Conservation (phyloP, 2,113 vertebrate genomes). For the Hymenochirus boettgeri region DNA sequence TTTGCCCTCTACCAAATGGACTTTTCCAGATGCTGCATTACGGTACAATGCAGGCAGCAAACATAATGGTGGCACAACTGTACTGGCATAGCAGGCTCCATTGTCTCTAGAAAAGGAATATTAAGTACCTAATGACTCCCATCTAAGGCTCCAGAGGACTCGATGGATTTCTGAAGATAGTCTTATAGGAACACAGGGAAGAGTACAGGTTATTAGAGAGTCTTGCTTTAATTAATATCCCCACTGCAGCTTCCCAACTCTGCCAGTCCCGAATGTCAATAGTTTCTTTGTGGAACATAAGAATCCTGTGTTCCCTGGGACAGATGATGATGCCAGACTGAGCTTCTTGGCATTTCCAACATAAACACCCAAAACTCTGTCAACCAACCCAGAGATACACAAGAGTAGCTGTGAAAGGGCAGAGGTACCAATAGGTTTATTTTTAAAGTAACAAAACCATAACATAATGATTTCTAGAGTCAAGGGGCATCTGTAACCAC, state of each 20-base stretch:
- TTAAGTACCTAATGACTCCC: too few species aligned
- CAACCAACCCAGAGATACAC: background rate
- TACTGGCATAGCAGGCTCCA: too few species aligned
- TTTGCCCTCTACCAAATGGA: too few species aligned
- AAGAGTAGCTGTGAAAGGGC: background rate
- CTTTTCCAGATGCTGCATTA: too few species aligned
- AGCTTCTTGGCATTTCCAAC: background rate
- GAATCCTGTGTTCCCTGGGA: background rate
- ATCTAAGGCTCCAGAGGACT: too few species aligned
- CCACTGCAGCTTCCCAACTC: background rate
- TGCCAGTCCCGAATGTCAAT: background rate
- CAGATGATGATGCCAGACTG: background rate
- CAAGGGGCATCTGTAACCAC: background rate
- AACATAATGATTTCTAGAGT: background rate
- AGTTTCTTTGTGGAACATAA: background rate
- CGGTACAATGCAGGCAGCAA: too few species aligned
- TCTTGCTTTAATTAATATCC: background rate
- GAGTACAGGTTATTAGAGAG: background rate
- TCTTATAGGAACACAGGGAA: background rate
- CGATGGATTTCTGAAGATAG: too few species aligned
- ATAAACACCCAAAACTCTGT: constrained; percentile 3
- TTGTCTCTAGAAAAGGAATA: too few species aligned
- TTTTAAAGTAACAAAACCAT: background rate
- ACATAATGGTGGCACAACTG: too few species aligned
- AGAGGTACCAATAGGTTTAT: background rate